Evolutionary conservation across 2,888 invertebrate genomes (phyloP).

Genomic region (Suillia variegata): DNA sequence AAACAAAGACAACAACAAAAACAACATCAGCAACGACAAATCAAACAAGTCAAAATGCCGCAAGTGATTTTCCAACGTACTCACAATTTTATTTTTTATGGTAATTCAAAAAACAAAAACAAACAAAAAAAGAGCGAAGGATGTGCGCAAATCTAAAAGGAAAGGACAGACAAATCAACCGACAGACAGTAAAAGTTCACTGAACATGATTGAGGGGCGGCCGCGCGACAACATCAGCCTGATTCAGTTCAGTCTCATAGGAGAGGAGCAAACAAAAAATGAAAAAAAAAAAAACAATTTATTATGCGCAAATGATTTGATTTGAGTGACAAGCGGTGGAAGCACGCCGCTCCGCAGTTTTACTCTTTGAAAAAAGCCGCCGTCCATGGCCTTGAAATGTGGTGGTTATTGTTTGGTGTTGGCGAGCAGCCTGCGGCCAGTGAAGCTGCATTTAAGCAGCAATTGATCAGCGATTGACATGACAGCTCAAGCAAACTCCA

Average conservation of each 20-base stretch:
- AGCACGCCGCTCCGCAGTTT: background rate
- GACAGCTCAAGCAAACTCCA: too few species aligned
- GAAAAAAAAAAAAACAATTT: background rate
- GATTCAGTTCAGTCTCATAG: too few species aligned
- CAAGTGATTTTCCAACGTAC: background rate
- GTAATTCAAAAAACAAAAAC: conserved; percentile 4
- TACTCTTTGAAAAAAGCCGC: conserved; percentile 7
- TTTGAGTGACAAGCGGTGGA: conserved; percentile 13
- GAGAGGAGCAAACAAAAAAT: too few species aligned
- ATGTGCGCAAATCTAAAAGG: too few species aligned
- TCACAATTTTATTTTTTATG: conserved; percentile 8
- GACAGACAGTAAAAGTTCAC: conserved; percentile 5
- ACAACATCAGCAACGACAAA: too few species aligned
- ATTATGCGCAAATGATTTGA: conserved; percentile 14
- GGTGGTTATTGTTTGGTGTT: background rate
- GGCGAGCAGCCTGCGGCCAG: background rate
- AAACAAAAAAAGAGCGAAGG: too few species aligned
- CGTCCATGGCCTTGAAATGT: conserved; percentile 10
- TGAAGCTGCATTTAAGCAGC: conserved; percentile 1
- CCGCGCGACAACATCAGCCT: too few species aligned
- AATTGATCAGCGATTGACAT: background rate
- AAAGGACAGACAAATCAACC: too few species aligned
- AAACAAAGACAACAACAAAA: too few species aligned
- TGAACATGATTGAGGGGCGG: conserved; percentile 3
- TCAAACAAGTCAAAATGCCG: too few species aligned